Conservation (phyloP, 2,797 vertebrate genomes). For the Notamacropus eugenii region DNA sequence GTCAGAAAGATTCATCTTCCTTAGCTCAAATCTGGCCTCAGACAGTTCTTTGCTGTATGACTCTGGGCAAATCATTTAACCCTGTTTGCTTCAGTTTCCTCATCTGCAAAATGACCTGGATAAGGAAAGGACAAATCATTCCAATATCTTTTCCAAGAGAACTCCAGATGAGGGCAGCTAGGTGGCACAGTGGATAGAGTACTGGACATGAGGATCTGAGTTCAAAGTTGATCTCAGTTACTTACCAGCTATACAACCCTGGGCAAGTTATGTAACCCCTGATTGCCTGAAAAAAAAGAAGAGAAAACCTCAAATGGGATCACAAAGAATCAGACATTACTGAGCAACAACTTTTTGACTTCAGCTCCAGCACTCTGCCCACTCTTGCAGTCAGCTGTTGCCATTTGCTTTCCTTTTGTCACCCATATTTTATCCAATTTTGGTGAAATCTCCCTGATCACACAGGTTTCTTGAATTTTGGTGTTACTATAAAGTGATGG, state of each 20-base stretch:
- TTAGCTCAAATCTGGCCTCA: no score
- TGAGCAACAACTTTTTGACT: not conserved
- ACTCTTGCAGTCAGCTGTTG: not conserved
- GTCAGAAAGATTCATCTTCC: no score
- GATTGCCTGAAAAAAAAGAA: no score
- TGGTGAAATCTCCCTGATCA: not conserved
- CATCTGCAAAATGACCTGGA: no score
- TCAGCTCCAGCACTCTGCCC: conserved; percentile 12
- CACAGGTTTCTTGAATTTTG: not conserved
- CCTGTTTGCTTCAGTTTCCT: no score
- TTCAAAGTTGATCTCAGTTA: not conserved
- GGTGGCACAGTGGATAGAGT: no score
- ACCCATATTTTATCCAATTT: not conserved
- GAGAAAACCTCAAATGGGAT: no score
- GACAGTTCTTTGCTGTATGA: no score
- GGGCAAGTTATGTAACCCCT: not conserved
- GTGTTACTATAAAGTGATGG: not conserved
- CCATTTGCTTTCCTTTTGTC: conserved; percentile 19
- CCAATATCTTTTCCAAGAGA: no score
- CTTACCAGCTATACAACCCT: not conserved
- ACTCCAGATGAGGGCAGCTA: no score
- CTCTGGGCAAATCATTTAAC: no score
- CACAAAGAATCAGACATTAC: not conserved
- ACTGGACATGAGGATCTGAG: not conserved
- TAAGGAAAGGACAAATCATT: no score